These are phyloP conservation scores for Arothron firmamentum DNA, from an alignment of 2,113 vertebrate genomes.

Conservation along the genomic window DNA sequence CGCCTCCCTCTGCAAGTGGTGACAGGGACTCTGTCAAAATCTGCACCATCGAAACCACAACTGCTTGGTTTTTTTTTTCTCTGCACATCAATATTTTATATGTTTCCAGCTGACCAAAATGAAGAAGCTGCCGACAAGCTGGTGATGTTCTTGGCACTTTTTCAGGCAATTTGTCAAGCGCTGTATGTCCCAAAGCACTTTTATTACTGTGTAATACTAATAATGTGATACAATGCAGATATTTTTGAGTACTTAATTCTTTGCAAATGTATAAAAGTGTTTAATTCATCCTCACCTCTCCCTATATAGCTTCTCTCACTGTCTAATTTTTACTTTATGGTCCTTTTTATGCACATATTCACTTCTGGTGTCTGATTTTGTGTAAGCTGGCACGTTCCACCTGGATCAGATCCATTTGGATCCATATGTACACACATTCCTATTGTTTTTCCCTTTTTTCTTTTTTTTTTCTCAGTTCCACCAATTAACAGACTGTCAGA, in stretches of 20 bases:
- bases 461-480: constrained; percentile 14
- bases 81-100: constrained; percentile 25
- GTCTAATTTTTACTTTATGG: neutral
- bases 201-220: neutral
- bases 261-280: too few relatives aligned
- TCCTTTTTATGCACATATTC: neutral
- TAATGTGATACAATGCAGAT: neutral
- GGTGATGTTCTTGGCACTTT: neutral
- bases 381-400: constrained; percentile 5
- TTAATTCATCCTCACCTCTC: too few relatives aligned
- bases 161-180: neutral
- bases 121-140: constrained; percentile 6
- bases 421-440: constrained; percentile 18
- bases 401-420: constrained; percentile 28
- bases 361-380: neutral
- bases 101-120: constrained; percentile 10
- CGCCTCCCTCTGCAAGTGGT: constrained; percentile 28
- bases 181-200: neutral
- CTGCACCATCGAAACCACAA: constrained; percentile 5
- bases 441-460: constrained; percentile 1
- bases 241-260: too few relatives aligned
- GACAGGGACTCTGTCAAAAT: constrained; percentile 33
- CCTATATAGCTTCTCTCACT: too few relatives aligned
- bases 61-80: constrained; percentile 22
- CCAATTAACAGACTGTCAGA: constrained; percentile 44